Base-by-base conservation (phyloP, 1,140 invertebrate species). In the Planococcus citri region DNA sequence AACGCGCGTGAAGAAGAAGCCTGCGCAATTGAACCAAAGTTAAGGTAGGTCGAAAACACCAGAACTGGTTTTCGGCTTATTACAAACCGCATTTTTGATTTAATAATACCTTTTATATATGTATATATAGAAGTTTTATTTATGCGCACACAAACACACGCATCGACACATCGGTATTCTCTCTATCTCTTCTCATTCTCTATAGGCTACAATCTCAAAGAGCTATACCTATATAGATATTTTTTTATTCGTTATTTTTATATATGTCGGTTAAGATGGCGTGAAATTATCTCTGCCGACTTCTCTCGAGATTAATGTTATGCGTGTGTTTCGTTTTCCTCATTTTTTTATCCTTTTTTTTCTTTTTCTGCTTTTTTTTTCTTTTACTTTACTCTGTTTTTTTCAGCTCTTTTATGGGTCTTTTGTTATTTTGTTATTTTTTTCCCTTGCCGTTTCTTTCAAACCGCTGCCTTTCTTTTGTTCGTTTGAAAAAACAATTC, bases 341-440 rank as follows among this genome's bases (percentile, higher is more conserved):
- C 60, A 24, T 64, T 64, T 24, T 64, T 64, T 64, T n/a, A n/a
- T n/a, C n/a, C n/a, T n/a, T 64, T 64, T 25, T 22, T 25, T 24
- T 25, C 6, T 22, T 25, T 64, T 25, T 64, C 10, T 25, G 21
- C 24, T 22, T 9, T 24, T 64, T 69, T 79, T 80, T 25, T 24
- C 22, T 17, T n/a, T n/a, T n/a, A n/a, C n/a, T n/a, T n/a, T n/a
- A n/a, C n/a, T n/a, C n/a, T n/a, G n/a, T n/a, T n/a, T n/a, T n/a
- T n/a, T n/a, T 3, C 60, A 25, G 10, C 10, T 64, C 24, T 64
- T 64, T 64, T 64, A 51, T 51, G 41, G 10, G 17, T 51, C 41
- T 51, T 51, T 51, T 51, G 41, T 51, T 51, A 51, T 51, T 51
- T 51, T 9, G 17, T 51, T 51, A 9, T 51, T 51, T 51, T 51